Evolutionary conservation across 2,888 invertebrate genomes (phyloP), one percentile per base, ranked within the genome.

Genomic region (Idaea aversata): DNA sequence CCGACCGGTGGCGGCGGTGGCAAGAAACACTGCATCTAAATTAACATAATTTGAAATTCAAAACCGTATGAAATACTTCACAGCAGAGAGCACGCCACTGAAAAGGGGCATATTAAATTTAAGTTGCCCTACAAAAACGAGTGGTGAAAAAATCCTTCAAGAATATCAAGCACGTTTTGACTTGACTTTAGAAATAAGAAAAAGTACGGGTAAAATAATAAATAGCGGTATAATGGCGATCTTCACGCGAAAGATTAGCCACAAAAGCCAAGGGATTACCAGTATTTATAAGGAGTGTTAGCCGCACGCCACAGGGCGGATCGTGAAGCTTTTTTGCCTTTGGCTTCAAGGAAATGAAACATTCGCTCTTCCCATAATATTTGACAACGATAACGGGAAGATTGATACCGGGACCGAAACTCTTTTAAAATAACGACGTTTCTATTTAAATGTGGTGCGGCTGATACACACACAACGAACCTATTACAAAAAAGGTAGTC

Each of bases 201-300:
- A 90, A 88, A 90, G 87, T 86, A 81, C 80, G 84, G 79, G 83
- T 82, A 79, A 88, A 91, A 90, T 91, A 90, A 92, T 90, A 91
- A 92, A 93, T 91, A 88, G 89, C 87, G 83, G 89, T 87, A 87
- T 91, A 91, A 92, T 90, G 86, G 88, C 87, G 89, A 91, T 90
- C 88, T 92, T 86, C 88, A 89, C 90, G 91, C 88, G 84, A 89
- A 91, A 90, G 92, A 92, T 93, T 93, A 93, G 91, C 90, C 86
- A 87, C 89, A 88, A 88, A 91, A 91, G 91, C 91, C 86, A 83
- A 81, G 79, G 88, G 90, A 88, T 92, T 92, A 90, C 86, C 86
- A 92, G 90, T 93, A 91, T 92, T 91, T 92, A 91, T 91, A 92
- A 90, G 89, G 84, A 89, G 88, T 84, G 88, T 88, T 88, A 88